phyloP scores from a whole-genome alignment of 2,113 vertebrate genomes.

The human region GRCh38 chr2:10145001-10145500 shows the following conservation, averaged over 20 bases:
- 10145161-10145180: background rate
- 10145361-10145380: too few relatives aligned
- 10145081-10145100: background rate
- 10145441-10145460: background rate
- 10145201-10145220: too few relatives aligned
- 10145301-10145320: fast-evolving
- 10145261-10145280: background rate
- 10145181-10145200: background rate
- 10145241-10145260: background rate
- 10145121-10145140: background rate
- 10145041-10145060: background rate
- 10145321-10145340: background rate
- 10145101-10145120: background rate
- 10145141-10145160: background rate
- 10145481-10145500: background rate
- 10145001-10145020: background rate
- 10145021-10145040: background rate
- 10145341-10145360: fast-evolving
- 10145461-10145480: background rate
- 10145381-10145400: fast-evolving
- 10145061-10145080: background rate
- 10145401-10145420: fast-evolving
- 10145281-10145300: background rate
- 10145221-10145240: background rate
- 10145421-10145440: background rate